Evolutionary conservation across 92 coral and sea anemone species (phyloP).

Genomic region (Phenganax subtilis): DNA sequence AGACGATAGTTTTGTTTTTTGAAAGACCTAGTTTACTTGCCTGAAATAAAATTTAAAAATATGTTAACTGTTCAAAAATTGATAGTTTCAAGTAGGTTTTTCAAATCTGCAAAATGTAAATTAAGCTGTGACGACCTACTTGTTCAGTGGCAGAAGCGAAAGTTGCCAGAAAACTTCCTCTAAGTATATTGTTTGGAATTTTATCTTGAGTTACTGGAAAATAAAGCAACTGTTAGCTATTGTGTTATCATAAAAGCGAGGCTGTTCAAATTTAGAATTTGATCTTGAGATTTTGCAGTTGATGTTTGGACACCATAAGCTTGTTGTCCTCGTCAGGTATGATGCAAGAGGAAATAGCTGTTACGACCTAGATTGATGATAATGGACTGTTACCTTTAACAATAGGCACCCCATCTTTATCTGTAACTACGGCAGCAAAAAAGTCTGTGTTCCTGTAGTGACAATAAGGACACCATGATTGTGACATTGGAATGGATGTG

Average conservation of each 20-base stretch:
- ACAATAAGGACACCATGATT: neutral
- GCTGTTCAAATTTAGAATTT: no score
- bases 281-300: no score
- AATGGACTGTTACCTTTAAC: conserved; percentile 61
- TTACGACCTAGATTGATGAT: neutral
- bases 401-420: conserved; percentile 96
- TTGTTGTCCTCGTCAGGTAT: no score
- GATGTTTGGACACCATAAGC: no score
- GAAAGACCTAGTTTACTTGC: conserved; percentile 95
- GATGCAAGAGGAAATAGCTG: no score
- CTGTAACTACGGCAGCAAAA: conserved; percentile 85
- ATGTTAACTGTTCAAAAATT: no score
- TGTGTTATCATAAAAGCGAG: neutral
- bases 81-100: neutral
- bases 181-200: conserved; percentile 70
- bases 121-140: conserved; percentile 39
- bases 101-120: neutral
- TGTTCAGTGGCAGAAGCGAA: conserved; percentile 98
- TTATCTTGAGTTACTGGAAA: conserved; percentile 69
- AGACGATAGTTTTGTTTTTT: conserved; percentile 85
- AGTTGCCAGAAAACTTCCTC: conserved; percentile 87
- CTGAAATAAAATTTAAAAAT: conserved; percentile 40
- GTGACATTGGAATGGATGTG: neutral
- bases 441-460: conserved; percentile 67
- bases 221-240: neutral